Evolutionary conservation across 1,140 invertebrate species (phyloP).

Genomic region (Monomorium pharaonis): DNA sequence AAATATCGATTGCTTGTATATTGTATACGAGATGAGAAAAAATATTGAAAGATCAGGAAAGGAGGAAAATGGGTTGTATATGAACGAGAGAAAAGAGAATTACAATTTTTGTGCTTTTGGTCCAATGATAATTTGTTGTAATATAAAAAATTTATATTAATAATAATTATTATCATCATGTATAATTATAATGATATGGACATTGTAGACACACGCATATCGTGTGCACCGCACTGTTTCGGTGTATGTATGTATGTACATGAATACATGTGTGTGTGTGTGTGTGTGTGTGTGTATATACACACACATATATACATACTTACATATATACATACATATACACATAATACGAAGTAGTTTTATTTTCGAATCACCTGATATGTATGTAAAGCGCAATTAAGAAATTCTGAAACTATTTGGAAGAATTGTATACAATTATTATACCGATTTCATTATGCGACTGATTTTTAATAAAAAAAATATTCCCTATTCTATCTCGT

Average conservation of each 20-base stretch:
- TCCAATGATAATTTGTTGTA: slow-evolving; percentile 71
- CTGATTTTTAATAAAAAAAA: slow-evolving; percentile 80
- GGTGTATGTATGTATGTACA: slow-evolving; percentile 83
- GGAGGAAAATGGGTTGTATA: slow-evolving; percentile 70
- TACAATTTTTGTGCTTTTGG: slow-evolving; percentile 85
- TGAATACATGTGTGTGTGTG: too few species aligned
- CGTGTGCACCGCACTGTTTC: slow-evolving; percentile 80
- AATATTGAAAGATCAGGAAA: slow-evolving; percentile 57
- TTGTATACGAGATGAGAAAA: slow-evolving; percentile 70
- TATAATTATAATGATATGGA: slow-evolving; percentile 65
- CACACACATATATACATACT: background rate
- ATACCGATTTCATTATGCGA: slow-evolving; percentile 83
- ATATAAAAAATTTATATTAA: slow-evolving; percentile 78
- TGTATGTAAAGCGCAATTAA: slow-evolving; percentile 81
- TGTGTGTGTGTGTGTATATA: too few species aligned
- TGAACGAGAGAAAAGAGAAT: slow-evolving; percentile 75
- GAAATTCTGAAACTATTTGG: slow-evolving; percentile 81
- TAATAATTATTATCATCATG: slow-evolving; percentile 79
- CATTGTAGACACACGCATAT: slow-evolving; percentile 14
- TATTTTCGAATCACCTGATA: slow-evolving; percentile 83
- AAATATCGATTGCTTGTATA: slow-evolving; percentile 81
- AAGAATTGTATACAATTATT: slow-evolving; percentile 84
- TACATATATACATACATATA: slow-evolving; percentile 83
- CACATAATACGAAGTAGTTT: slow-evolving; percentile 65
- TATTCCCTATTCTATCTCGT: slow-evolving; percentile 56